Conservation (phyloP, 1,140 invertebrate species). For the Manduca sexta region DNA sequence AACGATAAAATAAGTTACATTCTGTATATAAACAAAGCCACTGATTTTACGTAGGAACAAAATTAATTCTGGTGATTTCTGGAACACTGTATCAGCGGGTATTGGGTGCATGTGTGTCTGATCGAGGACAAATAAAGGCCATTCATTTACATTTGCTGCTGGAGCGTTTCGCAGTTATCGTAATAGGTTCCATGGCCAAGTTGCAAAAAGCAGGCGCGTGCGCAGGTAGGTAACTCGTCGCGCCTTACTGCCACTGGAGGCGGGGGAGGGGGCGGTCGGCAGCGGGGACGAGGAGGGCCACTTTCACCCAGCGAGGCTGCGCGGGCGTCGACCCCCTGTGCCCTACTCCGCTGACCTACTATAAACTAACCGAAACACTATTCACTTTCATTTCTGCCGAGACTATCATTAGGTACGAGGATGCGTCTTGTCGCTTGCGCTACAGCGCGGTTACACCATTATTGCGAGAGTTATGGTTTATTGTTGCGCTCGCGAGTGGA, state of each 20-base stretch:
- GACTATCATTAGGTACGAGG: constrained; percentile 55
- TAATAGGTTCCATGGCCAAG: constrained; percentile 67
- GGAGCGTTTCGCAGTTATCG: constrained; percentile 59
- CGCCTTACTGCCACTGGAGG: constrained; percentile 46
- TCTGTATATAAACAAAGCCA: no score
- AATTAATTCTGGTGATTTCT: no score
- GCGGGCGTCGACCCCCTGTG: constrained; percentile 66
- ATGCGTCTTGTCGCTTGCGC: constrained; percentile 40
- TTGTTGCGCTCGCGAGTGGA: constrained; percentile 10
- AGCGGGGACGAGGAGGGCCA: constrained; percentile 48
- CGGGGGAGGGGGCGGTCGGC: constrained; percentile 29
- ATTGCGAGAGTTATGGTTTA: constrained; percentile 34
- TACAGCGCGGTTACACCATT: constrained; percentile 34
- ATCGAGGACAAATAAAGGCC: constrained; percentile 49
- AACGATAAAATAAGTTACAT: no score
- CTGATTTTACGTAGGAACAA: no score
- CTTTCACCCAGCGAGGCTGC: constrained; percentile 70
- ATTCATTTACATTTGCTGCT: constrained; percentile 53
- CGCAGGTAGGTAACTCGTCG: constrained; percentile 45
- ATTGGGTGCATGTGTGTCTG: constrained; percentile 18
- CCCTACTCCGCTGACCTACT: constrained; percentile 69
- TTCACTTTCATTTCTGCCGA: constrained; percentile 66
- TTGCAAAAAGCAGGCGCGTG: constrained; percentile 68
- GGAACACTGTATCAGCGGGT: no score
- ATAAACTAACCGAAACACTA: constrained; percentile 60